Evolutionary conservation across 2,888 invertebrate genomes (phyloP).

Genomic region (Electrophaes corylata): DNA sequence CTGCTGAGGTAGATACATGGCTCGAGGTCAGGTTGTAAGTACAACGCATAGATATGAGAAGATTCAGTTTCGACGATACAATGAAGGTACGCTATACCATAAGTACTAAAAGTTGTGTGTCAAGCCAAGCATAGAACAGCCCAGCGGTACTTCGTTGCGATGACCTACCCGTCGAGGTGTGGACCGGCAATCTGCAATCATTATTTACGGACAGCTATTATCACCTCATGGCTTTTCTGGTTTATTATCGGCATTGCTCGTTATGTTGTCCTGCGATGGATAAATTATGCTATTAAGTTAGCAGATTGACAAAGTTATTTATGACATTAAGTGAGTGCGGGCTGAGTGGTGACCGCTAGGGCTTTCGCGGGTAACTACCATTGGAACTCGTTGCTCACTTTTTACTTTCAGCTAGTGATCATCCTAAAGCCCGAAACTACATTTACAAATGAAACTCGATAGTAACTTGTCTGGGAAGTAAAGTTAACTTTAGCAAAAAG

Average conservation of each 20-base stretch:
- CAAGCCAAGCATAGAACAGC: slow-evolving; percentile 14
- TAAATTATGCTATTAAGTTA: slow-evolving; percentile 84
- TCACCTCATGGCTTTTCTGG: slow-evolving; percentile 83
- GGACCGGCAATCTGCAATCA: slow-evolving; percentile 81
- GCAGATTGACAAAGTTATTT: slow-evolving; percentile 84
- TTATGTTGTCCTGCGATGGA: slow-evolving; percentile 82
- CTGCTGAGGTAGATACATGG: slow-evolving; percentile 59
- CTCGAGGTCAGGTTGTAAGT: slow-evolving; percentile 58
- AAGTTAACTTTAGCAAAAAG: too few species aligned
- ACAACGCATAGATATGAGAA: slow-evolving; percentile 39
- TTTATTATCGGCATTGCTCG: slow-evolving; percentile 82
- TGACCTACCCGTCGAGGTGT: slow-evolving; percentile 68
- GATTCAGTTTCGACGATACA: slow-evolving; percentile 29
- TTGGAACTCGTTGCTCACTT: slow-evolving; percentile 29
- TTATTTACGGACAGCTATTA: slow-evolving; percentile 83
- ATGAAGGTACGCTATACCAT: slow-evolving; percentile 18
- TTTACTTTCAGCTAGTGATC: not conserved
- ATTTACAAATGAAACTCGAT: too few species aligned
- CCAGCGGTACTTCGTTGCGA: slow-evolving; percentile 42
- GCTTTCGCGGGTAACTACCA: slow-evolving; percentile 49
- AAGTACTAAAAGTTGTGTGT: slow-evolving; percentile 2
- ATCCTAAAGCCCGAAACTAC: not conserved
- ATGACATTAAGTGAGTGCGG: slow-evolving; percentile 77
- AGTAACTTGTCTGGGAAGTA: too few species aligned
- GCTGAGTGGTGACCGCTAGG: slow-evolving; percentile 69